A percentile compares a stretch with the other conserved stretches of the same genome.
These are phyloP conservation scores for Zaprionus vittiger DNA, from an alignment of 1,140 invertebrate species.

Conservation along the genomic window DNA sequence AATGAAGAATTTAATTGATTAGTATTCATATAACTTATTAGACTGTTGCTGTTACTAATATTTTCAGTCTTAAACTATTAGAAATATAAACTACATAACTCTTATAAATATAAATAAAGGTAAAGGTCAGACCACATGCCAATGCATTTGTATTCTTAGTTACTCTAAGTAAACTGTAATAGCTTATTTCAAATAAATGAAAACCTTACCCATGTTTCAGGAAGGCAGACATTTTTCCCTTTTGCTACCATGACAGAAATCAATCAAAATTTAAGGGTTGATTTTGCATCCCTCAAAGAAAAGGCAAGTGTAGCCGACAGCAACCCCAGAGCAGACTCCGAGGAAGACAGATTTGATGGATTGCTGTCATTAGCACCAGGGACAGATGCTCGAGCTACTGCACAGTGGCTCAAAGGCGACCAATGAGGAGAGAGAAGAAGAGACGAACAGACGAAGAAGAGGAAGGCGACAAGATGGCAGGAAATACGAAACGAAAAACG, in stretches of 20 bases:
- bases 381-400: slow-evolving; percentile 4
- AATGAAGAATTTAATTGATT: too few relatives aligned
- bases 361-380: slow-evolving; percentile 54
- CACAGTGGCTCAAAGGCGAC: slow-evolving; percentile 1
- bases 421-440: not conserved
- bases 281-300: not conserved
- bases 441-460: slow-evolving; percentile 8
- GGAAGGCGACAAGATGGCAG: slow-evolving; percentile 27
- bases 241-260: slow-evolving; percentile 30
- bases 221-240: slow-evolving; percentile 7
- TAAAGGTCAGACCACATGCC: too few relatives aligned
- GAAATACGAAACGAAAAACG: slow-evolving; percentile 32
- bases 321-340: slow-evolving; percentile 36
- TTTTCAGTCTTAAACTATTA: too few relatives aligned
- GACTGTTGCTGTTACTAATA: too few relatives aligned
- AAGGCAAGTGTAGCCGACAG: slow-evolving; percentile 1
- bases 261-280: slow-evolving; percentile 62
- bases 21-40: too few relatives aligned
- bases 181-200: too few relatives aligned
- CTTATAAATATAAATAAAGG: too few relatives aligned
- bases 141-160: too few relatives aligned
- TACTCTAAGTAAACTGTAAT: too few relatives aligned
- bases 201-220: not conserved
- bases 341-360: slow-evolving; percentile 52
- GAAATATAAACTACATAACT: too few relatives aligned